phyloP scores from a whole-genome alignment of 2,888 invertebrate species.

The Stenolophus ochropezus region DNA sequence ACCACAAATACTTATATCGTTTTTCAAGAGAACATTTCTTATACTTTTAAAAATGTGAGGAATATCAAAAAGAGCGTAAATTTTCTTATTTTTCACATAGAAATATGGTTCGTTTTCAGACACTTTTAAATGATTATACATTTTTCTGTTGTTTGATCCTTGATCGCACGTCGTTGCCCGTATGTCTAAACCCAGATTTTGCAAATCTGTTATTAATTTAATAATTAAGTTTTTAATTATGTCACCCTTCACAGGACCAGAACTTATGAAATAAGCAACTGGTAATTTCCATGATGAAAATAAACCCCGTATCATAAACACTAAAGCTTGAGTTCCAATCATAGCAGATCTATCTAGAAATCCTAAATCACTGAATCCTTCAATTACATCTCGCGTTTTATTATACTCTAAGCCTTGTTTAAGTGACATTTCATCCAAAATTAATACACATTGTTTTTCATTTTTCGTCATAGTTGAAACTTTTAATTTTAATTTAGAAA shows the following conservation, averaged over 20 bases:
- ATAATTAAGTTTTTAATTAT: not conserved
- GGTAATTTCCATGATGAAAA: conserved; percentile 6
- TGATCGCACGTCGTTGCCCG: not conserved
- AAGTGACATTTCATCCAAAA: not conserved
- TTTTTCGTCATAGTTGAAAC: not conserved
- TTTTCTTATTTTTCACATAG: not conserved
- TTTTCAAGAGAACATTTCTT: no score
- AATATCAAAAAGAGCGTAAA: not conserved
- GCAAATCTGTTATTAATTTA: not conserved
- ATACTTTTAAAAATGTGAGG: not conserved
- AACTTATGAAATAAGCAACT: not conserved
- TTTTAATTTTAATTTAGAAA: no score
- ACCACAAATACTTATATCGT: not conserved
- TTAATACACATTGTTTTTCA: not conserved
- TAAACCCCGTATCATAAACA: not conserved
- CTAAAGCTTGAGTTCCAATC: not conserved
- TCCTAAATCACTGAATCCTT: conserved; percentile 3
- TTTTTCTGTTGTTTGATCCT: not conserved
- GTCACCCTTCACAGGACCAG: not conserved
- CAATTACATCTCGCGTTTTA: not conserved
- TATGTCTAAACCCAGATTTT: not conserved
- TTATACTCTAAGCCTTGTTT: not conserved
- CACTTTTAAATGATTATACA: not conserved
- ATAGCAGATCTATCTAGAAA: not conserved
- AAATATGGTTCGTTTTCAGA: not conserved